These are phyloP conservation scores for Andrena camellia DNA, from an alignment of 2,888 invertebrate species.

Conservation along the genomic window DNA sequence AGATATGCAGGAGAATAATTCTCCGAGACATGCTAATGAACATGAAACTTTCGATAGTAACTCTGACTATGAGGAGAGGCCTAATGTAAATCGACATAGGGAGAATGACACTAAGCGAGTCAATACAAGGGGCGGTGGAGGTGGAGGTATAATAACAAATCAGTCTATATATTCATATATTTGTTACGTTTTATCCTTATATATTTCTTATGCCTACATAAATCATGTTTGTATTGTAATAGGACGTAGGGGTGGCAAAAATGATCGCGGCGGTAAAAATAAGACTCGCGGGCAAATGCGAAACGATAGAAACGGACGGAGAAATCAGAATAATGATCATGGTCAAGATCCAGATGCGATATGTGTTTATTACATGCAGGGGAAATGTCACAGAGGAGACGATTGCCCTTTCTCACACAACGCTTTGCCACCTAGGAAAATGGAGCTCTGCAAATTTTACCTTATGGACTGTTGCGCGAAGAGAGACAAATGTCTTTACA, in stretches of 20 bases:
- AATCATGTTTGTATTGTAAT: slow-evolving; percentile 75
- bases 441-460: slow-evolving; percentile 98
- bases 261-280: slow-evolving; percentile 84
- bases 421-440: slow-evolving; percentile 92
- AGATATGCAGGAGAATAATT: slow-evolving; percentile 76
- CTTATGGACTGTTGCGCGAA: slow-evolving; percentile 98
- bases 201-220: slow-evolving; percentile 10
- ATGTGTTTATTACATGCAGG: slow-evolving; percentile 95
- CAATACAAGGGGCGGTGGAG: slow-evolving; percentile 66
- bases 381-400: slow-evolving; percentile 93
- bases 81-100: slow-evolving; percentile 78
- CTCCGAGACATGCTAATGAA: slow-evolving; percentile 82
- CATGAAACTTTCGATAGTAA: slow-evolving; percentile 87
- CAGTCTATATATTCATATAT: neutral
- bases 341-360: slow-evolving; percentile 90
- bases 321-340: slow-evolving; percentile 86
- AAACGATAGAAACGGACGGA: slow-evolving; percentile 85
- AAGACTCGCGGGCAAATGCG: slow-evolving; percentile 83
- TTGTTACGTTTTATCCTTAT: slow-evolving; percentile 3
- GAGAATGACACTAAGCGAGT: slow-evolving; percentile 85
- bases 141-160: slow-evolving; percentile 41
- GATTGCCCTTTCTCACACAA: slow-evolving; percentile 96
- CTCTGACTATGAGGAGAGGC: slow-evolving; percentile 86
- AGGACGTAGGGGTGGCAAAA: slow-evolving; percentile 86
- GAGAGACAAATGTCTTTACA: slow-evolving; percentile 97